phyloP scores from a whole-genome alignment of 35 echinoderm and acorn worm genomes.

The Holothuria glaberrima region DNA sequence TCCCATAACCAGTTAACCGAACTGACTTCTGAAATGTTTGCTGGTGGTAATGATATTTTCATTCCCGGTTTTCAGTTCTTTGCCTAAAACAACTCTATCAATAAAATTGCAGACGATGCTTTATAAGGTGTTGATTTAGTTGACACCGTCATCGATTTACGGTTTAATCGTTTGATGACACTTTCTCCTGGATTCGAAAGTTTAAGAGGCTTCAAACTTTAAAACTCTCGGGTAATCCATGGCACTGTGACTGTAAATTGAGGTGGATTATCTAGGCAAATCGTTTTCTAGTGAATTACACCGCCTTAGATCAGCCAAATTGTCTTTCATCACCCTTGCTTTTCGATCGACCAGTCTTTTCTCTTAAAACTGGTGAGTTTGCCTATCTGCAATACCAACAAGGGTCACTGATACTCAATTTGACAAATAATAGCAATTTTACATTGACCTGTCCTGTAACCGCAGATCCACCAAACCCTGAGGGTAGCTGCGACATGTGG shows the following conservation, averaged over 20 bases:
- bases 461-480: slow-evolving; percentile 35
- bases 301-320: not conserved
- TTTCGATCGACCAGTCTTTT: not conserved
- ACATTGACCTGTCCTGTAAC: slow-evolving; percentile 41
- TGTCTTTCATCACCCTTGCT: not conserved
- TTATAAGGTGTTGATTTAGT: not conserved
- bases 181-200: slow-evolving; percentile 15
- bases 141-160: slow-evolving; percentile 13
- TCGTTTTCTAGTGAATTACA: not conserved
- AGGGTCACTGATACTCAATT: not conserved
- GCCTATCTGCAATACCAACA: not conserved
- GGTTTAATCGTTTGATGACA: slow-evolving; percentile 19
- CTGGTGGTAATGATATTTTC: not conserved
- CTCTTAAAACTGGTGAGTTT: not conserved
- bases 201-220: not conserved
- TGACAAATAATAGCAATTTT: slow-evolving; percentile 1
- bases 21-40: slow-evolving; percentile 16
- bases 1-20: slow-evolving; percentile 31
- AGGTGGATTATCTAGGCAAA: slow-evolving; percentile 25
- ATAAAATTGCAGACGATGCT: not conserved
- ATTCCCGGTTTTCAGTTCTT: slow-evolving; percentile 32
- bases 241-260: slow-evolving; percentile 54
- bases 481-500: slow-evolving; percentile 38
- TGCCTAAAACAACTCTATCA: slow-evolving; percentile 22
- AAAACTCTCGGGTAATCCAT: slow-evolving; percentile 28